These are phyloP conservation scores for Carassius carassius DNA, from an alignment of 2,113 vertebrate genomes.

Conservation along the genomic window DNA sequence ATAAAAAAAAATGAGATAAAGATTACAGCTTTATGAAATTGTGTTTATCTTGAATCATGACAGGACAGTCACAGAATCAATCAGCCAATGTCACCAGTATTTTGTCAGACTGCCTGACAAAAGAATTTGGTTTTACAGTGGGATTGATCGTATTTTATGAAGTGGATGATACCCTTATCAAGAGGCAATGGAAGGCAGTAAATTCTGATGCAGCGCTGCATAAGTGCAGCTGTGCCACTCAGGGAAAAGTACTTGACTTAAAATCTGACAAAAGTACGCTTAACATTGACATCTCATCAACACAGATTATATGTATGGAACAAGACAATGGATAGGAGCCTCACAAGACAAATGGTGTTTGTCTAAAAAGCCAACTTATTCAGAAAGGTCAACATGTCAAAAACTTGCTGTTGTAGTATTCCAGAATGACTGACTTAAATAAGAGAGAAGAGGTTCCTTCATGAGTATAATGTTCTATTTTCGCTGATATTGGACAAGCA, in stretches of 20 bases:
- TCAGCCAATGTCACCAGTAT: not conserved
- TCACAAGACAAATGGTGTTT: not conserved
- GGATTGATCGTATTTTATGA: conserved; percentile 9
- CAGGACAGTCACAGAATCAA: not conserved
- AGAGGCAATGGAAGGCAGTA: conserved; percentile 21
- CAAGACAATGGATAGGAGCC: not conserved
- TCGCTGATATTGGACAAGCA: not conserved
- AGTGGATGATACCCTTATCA: conserved; percentile 37
- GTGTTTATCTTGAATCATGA: conserved; percentile 5
- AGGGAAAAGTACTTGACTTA: conserved; percentile 29
- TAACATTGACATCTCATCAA: not conserved
- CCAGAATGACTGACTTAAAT: not conserved
- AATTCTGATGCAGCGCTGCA: not conserved
- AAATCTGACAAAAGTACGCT: conserved; percentile 1
- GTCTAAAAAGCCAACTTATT: not conserved
- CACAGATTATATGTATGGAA: not conserved
- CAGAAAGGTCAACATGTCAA: conserved; percentile 8
- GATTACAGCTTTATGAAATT: too few species aligned
- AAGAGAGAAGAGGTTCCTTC: not conserved
- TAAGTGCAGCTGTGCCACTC: conserved; percentile 19
- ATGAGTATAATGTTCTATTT: not conserved
- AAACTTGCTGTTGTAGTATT: not conserved
- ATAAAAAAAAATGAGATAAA: not conserved
- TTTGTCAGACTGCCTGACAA: not conserved
- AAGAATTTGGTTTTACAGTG: not conserved